Evolutionary conservation across 2,797 vertebrate species (phyloP), one percentile per base, ranked within the genome.

Genomic region (Lemur catta): DNA sequence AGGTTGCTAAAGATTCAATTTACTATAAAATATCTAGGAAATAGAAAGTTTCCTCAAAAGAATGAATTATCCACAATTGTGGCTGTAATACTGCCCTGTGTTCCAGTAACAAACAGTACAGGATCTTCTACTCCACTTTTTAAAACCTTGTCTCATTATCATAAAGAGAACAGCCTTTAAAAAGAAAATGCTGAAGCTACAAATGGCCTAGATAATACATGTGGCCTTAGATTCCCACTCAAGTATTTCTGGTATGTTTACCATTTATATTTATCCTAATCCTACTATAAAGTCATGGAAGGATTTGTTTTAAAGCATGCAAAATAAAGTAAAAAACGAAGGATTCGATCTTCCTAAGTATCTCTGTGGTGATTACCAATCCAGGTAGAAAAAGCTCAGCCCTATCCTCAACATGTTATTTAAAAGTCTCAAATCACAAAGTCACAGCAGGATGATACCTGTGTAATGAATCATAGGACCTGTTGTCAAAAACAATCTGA

Each of bases 401-500:
- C 98, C 97, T 97, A 72, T 89, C 97, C 78, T 98, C 95, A 92
- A 96, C 84, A 95, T 96, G 97, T 98, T 98, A 98, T 98, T 97
- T 94, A 75, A 95, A 94, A 81, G 96, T 97, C 98, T 98, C 98
- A 98, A 98, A 98, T 89, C 98, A 97, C 97, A 98, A 98, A 98
- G 98, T 84, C 98, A 97, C 97, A 98, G 98, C 98, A 98, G 98
- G 98, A 98, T 98, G 98, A 98, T 99, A 99, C 99, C 99, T 99
- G 99, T 97, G 99, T 98, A 99, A 98, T 98, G 99, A 99, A 98
- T 99, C 99, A 99, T 94, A 98, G 98, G 98, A 98, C 98, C 98
- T 99, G 98, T 98, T 99, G 98, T 99, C 99, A 99, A 99, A 99
- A 99, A 98, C 99, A 98, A 99, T 99, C 98, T 99, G 99, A 99